A percentile compares a stretch with the other conserved stretches of the same genome.
These are phyloP conservation scores for Crotalus tigris DNA, from an alignment of 2,113 vertebrate species.

Conservation along the genomic window DNA sequence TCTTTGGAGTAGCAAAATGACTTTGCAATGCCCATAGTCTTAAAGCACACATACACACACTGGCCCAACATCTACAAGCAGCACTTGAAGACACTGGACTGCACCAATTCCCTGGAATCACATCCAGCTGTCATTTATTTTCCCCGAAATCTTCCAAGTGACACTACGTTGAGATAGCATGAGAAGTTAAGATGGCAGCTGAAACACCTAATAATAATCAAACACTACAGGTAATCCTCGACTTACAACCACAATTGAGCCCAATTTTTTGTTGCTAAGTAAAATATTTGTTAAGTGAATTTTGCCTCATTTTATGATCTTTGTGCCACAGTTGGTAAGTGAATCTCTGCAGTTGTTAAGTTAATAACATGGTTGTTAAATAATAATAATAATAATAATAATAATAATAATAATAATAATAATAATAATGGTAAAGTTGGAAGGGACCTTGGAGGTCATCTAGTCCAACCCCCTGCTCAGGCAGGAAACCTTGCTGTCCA, in stretches of 20 bases:
- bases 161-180: not conserved
- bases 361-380: no score
- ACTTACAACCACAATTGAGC: no score
- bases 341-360: no score
- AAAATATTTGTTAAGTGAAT: not conserved
- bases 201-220: not conserved
- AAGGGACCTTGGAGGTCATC: no score
- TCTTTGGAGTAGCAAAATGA: not conserved
- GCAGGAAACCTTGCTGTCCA: no score
- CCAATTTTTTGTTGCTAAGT: not conserved
- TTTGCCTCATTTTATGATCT: not conserved
- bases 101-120: not conserved
- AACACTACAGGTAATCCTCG: not conserved
- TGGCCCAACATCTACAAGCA: not conserved
- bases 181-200: not conserved
- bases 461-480: no score
- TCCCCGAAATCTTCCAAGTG: not conserved
- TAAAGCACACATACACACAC: not conserved
- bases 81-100: not conserved
- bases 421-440: no score
- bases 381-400: no score
- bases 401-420: no score
- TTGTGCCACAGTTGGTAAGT: no score
- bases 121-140: not conserved
- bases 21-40: not conserved